phyloP scores from a whole-genome alignment of 2,797 vertebrate species.

The Ctenopoma kingsleyae region DNA sequence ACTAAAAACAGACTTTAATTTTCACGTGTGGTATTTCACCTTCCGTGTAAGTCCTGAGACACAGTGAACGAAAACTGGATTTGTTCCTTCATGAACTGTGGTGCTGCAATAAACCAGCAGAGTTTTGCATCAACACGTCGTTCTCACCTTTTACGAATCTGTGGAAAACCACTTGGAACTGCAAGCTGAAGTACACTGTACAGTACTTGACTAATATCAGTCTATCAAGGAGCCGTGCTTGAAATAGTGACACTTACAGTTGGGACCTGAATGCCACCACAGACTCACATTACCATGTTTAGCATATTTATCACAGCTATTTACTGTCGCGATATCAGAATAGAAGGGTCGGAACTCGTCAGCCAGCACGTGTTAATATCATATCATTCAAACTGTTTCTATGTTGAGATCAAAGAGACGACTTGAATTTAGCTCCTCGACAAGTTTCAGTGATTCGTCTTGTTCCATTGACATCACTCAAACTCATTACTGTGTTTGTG shows the following conservation, averaged over 20 bases:
- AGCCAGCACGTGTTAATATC: conserved; percentile 2
- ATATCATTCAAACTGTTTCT: conserved; percentile 3
- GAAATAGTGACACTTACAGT: conserved; percentile 65
- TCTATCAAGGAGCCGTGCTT: conserved; percentile 29
- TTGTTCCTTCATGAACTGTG: not conserved
- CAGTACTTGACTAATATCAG: conserved; percentile 45
- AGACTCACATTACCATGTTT: conserved; percentile 43
- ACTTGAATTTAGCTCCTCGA: not conserved
- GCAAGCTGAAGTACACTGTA: conserved; percentile 6
- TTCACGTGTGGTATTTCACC: too few species aligned
- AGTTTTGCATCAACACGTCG: not conserved
- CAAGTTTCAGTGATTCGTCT: not conserved
- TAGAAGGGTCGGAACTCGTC: conserved; percentile 43
- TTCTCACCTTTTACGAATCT: not conserved
- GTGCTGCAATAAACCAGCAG: not conserved
- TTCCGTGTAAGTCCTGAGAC: not conserved
- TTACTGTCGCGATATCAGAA: conserved; percentile 39
- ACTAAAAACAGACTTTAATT: too few species aligned
- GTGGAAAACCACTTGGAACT: conserved; percentile 35
- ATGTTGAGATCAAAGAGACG: not conserved
- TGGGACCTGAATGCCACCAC: conserved; percentile 32
- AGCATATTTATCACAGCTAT: conserved; percentile 10
- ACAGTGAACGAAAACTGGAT: not conserved
- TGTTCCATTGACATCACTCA: not conserved
- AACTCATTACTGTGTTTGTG: too few species aligned